Conservation (phyloP, 2,888 invertebrate genomes). For the Megaustenia siamemsis region DNA sequence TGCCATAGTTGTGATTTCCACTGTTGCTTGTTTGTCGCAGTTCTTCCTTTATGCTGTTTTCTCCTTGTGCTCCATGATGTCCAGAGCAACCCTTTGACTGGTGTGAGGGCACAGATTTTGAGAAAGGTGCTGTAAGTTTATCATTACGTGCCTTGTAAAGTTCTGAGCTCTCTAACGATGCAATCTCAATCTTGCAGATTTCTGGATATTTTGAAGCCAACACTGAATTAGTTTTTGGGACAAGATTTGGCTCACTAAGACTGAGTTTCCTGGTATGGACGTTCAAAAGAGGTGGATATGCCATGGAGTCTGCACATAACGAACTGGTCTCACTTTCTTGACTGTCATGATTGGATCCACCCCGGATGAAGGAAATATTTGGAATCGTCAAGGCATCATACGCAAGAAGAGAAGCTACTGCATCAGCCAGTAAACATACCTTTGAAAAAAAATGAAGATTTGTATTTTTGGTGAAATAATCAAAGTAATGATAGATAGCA, state of each 20-base stretch:
- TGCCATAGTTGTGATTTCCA: slow-evolving; percentile 68
- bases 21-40: slow-evolving; percentile 72
- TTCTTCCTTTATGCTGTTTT: slow-evolving; percentile 45
- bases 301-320: slow-evolving; percentile 25
- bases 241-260: slow-evolving; percentile 68
- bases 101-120: not conserved
- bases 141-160: not conserved
- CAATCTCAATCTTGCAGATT: slow-evolving; percentile 62
- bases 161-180: slow-evolving; percentile 55
- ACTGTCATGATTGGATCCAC: slow-evolving; percentile 86
- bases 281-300: slow-evolving; percentile 34
- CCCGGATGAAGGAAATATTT: slow-evolving; percentile 57
- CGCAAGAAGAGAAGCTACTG: slow-evolving; percentile 94
- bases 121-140: slow-evolving; percentile 44
- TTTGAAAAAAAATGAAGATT: slow-evolving; percentile 63
- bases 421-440: slow-evolving; percentile 87
- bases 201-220: slow-evolving; percentile 18
- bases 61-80: slow-evolving; percentile 31
- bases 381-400: slow-evolving; percentile 89
- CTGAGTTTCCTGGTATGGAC: slow-evolving; percentile 56
- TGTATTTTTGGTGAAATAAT: no score
- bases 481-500: no score
- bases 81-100: slow-evolving; percentile 46
- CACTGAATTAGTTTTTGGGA: not conserved
- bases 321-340: slow-evolving; percentile 86